These are phyloP conservation scores for Leptosomus discolor DNA, from an alignment of 2,113 vertebrate species.

Conservation along the genomic window DNA sequence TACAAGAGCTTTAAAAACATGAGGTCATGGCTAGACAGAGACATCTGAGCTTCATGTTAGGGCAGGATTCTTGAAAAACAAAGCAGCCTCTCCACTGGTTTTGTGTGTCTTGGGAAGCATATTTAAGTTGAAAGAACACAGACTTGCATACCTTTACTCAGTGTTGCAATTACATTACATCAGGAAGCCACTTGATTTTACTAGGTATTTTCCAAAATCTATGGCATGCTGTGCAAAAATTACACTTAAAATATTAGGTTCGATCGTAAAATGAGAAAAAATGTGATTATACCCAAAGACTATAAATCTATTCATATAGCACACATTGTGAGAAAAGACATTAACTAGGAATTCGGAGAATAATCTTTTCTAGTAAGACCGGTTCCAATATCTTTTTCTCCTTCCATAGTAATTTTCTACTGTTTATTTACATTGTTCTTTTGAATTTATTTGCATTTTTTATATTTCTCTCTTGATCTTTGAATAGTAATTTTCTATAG, in stretches of 20 bases:
- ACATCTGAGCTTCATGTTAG: not conserved
- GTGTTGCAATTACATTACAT: not conserved
- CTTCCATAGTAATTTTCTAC: not conserved
- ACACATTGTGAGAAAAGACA: not conserved
- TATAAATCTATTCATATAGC: not conserved
- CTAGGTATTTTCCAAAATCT: not conserved
- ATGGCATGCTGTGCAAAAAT: not conserved
- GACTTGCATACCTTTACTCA: not conserved
- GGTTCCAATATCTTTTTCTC: not conserved
- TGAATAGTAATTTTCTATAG: not conserved
- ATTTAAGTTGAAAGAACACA: not conserved
- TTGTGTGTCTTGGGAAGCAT: not conserved
- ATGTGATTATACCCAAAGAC: not conserved
- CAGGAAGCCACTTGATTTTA: not conserved
- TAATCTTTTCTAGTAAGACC: not conserved
- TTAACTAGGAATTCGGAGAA: not conserved
- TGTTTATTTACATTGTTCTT: not conserved
- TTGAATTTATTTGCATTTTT: not conserved
- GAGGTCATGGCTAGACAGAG: not conserved
- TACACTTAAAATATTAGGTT: not conserved
- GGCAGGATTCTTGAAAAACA: not conserved
- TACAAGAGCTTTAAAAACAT: not conserved
- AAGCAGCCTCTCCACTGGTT: not conserved
- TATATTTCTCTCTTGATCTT: not conserved
- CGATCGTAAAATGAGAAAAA: not conserved